Conservation (phyloP, 2,113 vertebrate genomes). For the Rutilus rutilus region DNA sequence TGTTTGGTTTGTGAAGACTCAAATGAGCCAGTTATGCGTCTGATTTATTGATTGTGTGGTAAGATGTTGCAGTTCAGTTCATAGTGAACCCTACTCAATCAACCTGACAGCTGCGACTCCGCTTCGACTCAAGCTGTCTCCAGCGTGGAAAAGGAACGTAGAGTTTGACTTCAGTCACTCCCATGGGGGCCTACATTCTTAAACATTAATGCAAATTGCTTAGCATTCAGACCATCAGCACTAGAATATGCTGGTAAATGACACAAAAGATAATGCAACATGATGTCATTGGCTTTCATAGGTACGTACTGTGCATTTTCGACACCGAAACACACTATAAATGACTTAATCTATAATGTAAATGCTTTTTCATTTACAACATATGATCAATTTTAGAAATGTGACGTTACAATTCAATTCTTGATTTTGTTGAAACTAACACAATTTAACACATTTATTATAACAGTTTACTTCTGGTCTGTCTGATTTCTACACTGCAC, state of each 20-base stretch:
- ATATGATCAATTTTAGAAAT: background rate
- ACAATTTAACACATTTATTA: background rate
- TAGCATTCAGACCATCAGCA: background rate
- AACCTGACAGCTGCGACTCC: constrained; percentile 51
- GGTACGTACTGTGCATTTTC: background rate
- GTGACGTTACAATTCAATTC: background rate
- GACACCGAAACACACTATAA: background rate
- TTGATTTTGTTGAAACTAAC: background rate
- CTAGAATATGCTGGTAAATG: background rate
- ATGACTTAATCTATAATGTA: background rate
- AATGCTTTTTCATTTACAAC: background rate
- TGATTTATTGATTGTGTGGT: constrained; percentile 52
- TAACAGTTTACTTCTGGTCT: background rate
- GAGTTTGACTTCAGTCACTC: constrained; percentile 36
- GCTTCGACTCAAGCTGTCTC: constrained; percentile 35
- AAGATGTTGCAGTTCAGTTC: constrained; percentile 57
- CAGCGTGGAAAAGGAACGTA: background rate
- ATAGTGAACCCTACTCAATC: constrained; percentile 53
- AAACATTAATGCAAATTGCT: constrained; percentile 2
- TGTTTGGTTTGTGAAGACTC: constrained; percentile 14
- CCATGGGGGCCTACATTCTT: background rate
- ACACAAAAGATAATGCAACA: background rate
- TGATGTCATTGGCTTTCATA: background rate
- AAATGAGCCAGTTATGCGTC: constrained; percentile 45
- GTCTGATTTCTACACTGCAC: background rate